Evolutionary conservation across 2,888 invertebrate genomes (phyloP).

Genomic region (Clostera curtula): DNA sequence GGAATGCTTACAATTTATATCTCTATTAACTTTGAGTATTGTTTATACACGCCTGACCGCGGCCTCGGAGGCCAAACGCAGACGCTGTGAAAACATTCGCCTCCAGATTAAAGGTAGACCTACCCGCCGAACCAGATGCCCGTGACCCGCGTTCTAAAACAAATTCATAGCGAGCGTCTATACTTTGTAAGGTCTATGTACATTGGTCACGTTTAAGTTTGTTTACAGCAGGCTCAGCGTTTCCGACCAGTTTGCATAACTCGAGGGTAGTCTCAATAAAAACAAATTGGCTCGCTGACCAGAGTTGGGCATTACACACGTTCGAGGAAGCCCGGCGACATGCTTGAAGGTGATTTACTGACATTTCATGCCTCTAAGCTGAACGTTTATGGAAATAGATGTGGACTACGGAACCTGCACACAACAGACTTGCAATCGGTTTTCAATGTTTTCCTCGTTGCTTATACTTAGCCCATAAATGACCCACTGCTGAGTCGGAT

Average conservation of each 20-base stretch:
- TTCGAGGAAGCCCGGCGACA: conserved; percentile 67
- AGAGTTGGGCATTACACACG: conserved; percentile 66
- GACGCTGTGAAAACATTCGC: conserved; percentile 65
- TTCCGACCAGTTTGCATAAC: conserved; percentile 71
- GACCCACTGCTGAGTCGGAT: too few species aligned
- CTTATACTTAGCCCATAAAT: too few species aligned
- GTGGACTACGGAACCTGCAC: conserved; percentile 25
- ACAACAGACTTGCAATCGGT: too few species aligned
- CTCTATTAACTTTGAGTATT: conserved; percentile 69
- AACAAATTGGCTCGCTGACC: conserved; percentile 71
- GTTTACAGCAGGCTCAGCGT: conserved; percentile 69
- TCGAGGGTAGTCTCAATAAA: conserved; percentile 73
- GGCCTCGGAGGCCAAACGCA: conserved; percentile 54
- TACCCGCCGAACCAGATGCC: conserved; percentile 36
- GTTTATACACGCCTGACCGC: conserved; percentile 62
- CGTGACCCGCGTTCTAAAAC: conserved; percentile 27
- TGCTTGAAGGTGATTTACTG: conserved; percentile 59
- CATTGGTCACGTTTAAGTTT: conserved; percentile 53
- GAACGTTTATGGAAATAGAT: conserved; percentile 29
- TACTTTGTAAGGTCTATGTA: conserved; percentile 28
- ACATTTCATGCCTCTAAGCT: conserved; percentile 35
- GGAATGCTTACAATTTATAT: conserved; percentile 67
- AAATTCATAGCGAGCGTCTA: conserved; percentile 14
- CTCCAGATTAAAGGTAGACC: conserved; percentile 66
- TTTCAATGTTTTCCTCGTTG: too few species aligned